phyloP scores from a whole-genome alignment of 1,140 invertebrate species.

The Bombus turneri region DNA sequence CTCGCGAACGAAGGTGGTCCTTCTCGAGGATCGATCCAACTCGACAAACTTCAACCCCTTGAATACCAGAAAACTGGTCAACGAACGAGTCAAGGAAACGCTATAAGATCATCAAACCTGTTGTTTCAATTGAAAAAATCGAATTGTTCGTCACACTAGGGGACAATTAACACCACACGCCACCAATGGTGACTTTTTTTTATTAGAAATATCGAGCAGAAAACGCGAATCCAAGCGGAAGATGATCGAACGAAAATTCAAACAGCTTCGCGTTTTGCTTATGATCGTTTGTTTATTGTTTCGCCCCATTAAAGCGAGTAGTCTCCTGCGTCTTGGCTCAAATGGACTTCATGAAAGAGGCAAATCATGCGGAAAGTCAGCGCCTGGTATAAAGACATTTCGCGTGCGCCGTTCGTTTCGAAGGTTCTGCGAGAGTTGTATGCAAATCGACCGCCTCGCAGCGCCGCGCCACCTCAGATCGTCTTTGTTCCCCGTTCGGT shows the following conservation, averaged over 20 bases:
- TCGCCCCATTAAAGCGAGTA: background rate
- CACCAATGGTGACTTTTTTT: background rate
- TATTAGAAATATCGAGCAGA: background rate
- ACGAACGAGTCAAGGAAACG: background rate
- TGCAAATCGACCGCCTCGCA: slow-evolving; percentile 44
- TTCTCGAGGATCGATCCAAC: background rate
- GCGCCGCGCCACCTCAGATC: slow-evolving; percentile 26
- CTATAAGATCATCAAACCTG: background rate
- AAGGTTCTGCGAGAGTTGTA: slow-evolving; percentile 25
- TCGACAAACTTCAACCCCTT: background rate
- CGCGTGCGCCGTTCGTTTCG: background rate
- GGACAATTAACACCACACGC: slow-evolving; percentile 5
- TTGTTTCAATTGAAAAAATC: background rate
- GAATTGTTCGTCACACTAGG: background rate
- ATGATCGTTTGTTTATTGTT: background rate
- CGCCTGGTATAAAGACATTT: slow-evolving; percentile 43
- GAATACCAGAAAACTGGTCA: background rate
- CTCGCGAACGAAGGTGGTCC: slow-evolving; percentile 25
- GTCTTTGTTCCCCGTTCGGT: slow-evolving; percentile 35
- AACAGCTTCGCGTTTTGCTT: background rate
- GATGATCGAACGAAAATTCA: background rate
- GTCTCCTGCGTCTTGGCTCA: background rate
- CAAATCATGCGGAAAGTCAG: slow-evolving; percentile 40
- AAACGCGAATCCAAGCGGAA: slow-evolving; percentile 40
- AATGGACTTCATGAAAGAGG: slow-evolving; percentile 13